These are phyloP conservation scores for Augochlorella aurata DNA, from an alignment of 2,888 invertebrate genomes.

Conservation along the genomic window DNA sequence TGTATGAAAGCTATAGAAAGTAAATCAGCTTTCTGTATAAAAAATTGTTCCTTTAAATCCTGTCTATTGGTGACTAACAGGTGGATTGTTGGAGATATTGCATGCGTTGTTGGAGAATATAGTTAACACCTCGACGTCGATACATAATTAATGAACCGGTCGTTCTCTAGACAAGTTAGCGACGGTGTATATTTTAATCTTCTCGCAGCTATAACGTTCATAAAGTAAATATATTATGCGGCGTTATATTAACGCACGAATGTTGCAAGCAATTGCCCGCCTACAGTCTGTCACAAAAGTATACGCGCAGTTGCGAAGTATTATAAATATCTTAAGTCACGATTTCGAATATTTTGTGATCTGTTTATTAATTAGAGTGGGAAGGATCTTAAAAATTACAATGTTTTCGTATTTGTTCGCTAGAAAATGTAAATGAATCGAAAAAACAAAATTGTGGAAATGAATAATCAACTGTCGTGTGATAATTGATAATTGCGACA, in stretches of 20 bases:
- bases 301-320: background rate
- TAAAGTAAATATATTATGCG: too few species aligned
- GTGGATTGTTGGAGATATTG: background rate
- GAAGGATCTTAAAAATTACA: background rate
- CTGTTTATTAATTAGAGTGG: background rate
- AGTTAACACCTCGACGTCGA: background rate
- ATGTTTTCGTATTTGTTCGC: background rate
- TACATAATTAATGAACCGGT: background rate
- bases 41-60: background rate
- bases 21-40: too few species aligned
- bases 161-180: background rate
- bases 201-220: background rate
- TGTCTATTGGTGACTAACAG: background rate
- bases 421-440: background rate
- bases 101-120: background rate
- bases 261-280: background rate
- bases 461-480: background rate
- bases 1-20: too few species aligned
- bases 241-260: background rate
- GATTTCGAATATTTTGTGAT: too few species aligned
- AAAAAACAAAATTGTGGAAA: background rate
- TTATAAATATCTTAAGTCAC: background rate
- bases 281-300: background rate
- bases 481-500: background rate
- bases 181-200: background rate